Conservation (phyloP, 2,797 vertebrate species). For the Spizella passerina region DNA sequence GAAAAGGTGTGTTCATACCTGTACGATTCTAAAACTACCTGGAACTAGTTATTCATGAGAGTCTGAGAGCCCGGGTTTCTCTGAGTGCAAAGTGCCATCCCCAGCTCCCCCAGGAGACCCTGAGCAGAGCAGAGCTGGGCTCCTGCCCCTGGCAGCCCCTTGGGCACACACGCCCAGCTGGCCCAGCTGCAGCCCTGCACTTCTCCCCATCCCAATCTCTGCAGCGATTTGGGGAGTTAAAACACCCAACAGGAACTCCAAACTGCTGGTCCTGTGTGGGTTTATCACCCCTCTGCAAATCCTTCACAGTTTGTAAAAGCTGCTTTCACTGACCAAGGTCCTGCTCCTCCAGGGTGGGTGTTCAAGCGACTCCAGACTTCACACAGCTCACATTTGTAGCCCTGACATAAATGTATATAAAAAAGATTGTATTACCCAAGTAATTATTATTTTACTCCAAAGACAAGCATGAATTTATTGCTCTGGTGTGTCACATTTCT, state of each 20-base stretch:
- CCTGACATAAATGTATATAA: neutral
- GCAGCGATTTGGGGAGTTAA: neutral
- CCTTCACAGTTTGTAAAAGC: neutral
- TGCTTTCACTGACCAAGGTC: neutral
- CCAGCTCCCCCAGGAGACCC: neutral
- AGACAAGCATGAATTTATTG: neutral
- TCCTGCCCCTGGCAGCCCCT: neutral
- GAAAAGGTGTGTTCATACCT: neutral
- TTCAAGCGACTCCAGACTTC: neutral
- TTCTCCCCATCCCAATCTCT: neutral
- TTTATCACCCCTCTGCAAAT: neutral
- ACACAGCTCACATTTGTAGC: neutral
- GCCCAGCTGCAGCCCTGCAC: neutral
- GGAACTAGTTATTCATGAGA: neutral
- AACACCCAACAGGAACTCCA: neutral
- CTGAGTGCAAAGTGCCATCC: neutral
- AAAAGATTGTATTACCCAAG: neutral
- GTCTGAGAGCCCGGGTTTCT: neutral
- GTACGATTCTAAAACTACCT: neutral
- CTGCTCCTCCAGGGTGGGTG: neutral
- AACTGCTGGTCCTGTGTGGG: rapidly evolving
- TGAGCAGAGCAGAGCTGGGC: rapidly evolving
- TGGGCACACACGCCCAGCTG: neutral
- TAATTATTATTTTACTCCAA: neutral
- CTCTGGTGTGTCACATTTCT: neutral